Evolutionary conservation across 2,888 invertebrate species (phyloP).

Genomic region (Phyto melanocephala): DNA sequence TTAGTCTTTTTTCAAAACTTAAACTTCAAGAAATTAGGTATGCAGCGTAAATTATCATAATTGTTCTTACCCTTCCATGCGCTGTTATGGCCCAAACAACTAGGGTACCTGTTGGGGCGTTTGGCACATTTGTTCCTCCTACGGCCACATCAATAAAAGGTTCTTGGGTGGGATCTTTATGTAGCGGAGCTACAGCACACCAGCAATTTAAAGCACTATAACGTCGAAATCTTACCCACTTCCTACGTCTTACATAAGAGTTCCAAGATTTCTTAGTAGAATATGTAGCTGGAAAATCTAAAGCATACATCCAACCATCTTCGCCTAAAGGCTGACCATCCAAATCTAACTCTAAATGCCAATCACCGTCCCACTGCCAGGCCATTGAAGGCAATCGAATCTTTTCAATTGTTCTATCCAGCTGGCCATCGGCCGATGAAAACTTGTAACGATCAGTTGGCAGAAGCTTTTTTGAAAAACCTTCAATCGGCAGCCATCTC

Average conservation of each 20-base stretch:
- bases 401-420: slow-evolving; percentile 87
- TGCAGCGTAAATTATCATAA: too few relatives aligned
- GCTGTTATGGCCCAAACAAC: slow-evolving; percentile 96
- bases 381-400: slow-evolving; percentile 94
- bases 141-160: slow-evolving; percentile 95
- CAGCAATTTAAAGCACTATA: slow-evolving; percentile 95
- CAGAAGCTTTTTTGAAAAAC: slow-evolving; percentile 89
- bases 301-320: slow-evolving; percentile 96
- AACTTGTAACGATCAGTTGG: slow-evolving; percentile 93
- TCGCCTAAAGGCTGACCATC: slow-evolving; percentile 93
- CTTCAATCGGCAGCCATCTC: slow-evolving; percentile 94
- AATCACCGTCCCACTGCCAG: slow-evolving; percentile 98
- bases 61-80: slow-evolving; percentile 85
- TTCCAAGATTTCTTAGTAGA: slow-evolving; percentile 91
- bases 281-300: slow-evolving; percentile 93
- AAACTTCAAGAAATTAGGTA: too few relatives aligned
- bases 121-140: slow-evolving; percentile 90
- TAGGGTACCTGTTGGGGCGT: slow-evolving; percentile 86
- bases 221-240: slow-evolving; percentile 92
- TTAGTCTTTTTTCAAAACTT: too few relatives aligned
- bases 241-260: slow-evolving; percentile 91
- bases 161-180: slow-evolving; percentile 93
- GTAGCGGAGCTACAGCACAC: slow-evolving; percentile 93
- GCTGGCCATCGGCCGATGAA: slow-evolving; percentile 90
- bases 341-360: slow-evolving; percentile 90